Base-by-base conservation (phyloP, 1,140 invertebrate genomes). In the Leptopilina clavipes region DNA sequence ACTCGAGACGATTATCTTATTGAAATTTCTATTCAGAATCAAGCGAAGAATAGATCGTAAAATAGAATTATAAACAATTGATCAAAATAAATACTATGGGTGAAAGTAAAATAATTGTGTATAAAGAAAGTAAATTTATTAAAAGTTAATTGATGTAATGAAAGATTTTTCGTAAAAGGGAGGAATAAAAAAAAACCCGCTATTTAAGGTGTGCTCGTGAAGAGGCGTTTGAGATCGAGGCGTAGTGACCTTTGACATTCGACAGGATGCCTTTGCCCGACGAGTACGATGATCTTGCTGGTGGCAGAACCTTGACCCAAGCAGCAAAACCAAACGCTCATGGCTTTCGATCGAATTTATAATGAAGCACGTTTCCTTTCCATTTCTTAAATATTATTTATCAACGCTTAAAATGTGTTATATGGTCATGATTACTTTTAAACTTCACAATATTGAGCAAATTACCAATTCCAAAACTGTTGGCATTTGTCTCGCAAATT, bases 321-420 rank as follows among this genome's bases (percentile, higher is more conserved):
- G 59, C 59, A 65, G 59, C 37, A 25, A 31, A 65, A 65, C 59
- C 56, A 65, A 52, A 52, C 48, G 48, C 14, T 52, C 48, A 65
- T 65, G 59, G 59, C 59, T 65, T 65, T 65, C 59, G 59, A 65
- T 65, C 59, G 59, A 65, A 65, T 65, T 37, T 22, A 31, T 65
- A 65, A 65, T 65, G 14, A 65, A 40, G 9, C 25, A 31, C 59
- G 11, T 65, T 65, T 37, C 59, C 59, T 65, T 65, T 65, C 59
- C 59, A 5, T 65, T 65, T 65, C 3, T n/a, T 31, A 14, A 37
- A 65, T 31, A 65, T 31, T 59, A 65, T 65, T 37, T 65, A 37
- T 65, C 22, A 65, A 65, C 25, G n/a, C n/a, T n/a, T 31, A 31
- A 31, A 65, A 7, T 31, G 11, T 65, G 12, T n/a, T 65, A 65